A percentile compares a stretch with the other conserved stretches of the same genome.
These are phyloP conservation scores for Dendronephthya gigantea DNA, from an alignment of 64 coral and sea anemone species.

Conservation along the genomic window DNA sequence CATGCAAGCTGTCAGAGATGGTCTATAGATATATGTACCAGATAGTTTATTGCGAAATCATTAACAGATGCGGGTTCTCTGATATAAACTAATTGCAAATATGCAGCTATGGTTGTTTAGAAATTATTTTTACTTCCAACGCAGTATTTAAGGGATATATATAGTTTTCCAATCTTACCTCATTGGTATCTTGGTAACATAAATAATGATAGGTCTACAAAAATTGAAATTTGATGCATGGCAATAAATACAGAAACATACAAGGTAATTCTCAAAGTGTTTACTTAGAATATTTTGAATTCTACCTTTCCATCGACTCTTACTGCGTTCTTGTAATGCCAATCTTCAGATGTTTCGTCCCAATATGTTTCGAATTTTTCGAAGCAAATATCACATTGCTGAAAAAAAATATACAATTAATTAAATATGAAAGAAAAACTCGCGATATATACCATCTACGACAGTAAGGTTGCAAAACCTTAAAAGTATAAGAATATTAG, in stretches of 20 bases:
- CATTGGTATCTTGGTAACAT: conserved; percentile 5
- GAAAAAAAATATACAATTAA: background rate
- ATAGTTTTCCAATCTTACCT: background rate
- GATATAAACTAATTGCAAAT: too few relatives aligned
- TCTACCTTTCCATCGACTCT: conserved; percentile 9
- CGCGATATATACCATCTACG: too few relatives aligned
- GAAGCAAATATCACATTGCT: conserved; percentile 11
- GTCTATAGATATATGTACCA: too few relatives aligned
- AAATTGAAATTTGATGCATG: background rate
- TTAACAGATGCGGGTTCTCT: too few relatives aligned
- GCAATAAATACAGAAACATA: background rate
- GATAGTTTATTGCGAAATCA: too few relatives aligned
- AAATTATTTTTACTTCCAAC: background rate
- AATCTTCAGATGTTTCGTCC: conserved; percentile 1
- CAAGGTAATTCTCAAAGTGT: background rate
- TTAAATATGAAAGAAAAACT: background rate
- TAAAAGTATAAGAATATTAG: too few relatives aligned
- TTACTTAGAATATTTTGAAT: background rate
- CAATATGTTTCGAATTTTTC: conserved; percentile 14
- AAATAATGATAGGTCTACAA: conserved; percentile 7
- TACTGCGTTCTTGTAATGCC: conserved; percentile 10
- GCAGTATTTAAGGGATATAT: background rate
- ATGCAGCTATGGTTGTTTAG: too few relatives aligned
- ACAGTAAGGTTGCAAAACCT: too few relatives aligned
- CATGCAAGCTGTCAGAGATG: too few relatives aligned